Evolutionary conservation across 1,140 invertebrate genomes (phyloP).

Genomic region (Armadillidium nasatum): DNA sequence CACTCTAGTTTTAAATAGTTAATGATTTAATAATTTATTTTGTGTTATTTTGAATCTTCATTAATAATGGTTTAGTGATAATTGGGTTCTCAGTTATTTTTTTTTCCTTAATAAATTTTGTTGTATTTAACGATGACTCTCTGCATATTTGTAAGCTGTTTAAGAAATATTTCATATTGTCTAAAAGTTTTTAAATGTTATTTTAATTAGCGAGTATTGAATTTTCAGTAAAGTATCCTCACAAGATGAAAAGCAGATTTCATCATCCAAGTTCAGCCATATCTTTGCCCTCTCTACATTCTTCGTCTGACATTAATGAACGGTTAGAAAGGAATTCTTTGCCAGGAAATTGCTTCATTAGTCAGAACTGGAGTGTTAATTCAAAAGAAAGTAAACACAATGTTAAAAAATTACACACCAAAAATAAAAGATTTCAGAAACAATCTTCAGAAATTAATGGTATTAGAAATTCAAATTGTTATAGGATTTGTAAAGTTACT

Average conservation of each 20-base stretch:
- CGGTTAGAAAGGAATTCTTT: conserved; percentile 50
- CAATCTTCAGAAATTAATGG: not conserved
- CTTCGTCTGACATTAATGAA: conserved; percentile 41
- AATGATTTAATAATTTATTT: no score
- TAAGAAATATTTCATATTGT: no score
- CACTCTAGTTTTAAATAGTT: no score
- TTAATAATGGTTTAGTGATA: no score
- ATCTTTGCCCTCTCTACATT: conserved; percentile 56
- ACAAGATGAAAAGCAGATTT: not conserved
- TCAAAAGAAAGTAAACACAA: not conserved
- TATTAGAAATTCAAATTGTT: not conserved
- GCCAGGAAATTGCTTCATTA: conserved; percentile 6
- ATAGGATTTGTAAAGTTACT: not conserved
- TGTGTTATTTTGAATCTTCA: no score
- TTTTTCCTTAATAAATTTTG: no score
- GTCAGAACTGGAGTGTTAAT: not conserved
- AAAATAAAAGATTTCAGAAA: not conserved
- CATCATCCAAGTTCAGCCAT: conserved; percentile 55
- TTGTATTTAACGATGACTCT: no score
- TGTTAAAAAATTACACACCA: not conserved
- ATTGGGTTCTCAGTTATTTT: no score
- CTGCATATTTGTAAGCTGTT: no score
- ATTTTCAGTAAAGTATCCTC: no score
- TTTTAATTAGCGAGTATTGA: no score
- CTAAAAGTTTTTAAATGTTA: no score